Base-by-base conservation (phyloP, 2,888 invertebrate genomes). In the Apantesis nais region DNA sequence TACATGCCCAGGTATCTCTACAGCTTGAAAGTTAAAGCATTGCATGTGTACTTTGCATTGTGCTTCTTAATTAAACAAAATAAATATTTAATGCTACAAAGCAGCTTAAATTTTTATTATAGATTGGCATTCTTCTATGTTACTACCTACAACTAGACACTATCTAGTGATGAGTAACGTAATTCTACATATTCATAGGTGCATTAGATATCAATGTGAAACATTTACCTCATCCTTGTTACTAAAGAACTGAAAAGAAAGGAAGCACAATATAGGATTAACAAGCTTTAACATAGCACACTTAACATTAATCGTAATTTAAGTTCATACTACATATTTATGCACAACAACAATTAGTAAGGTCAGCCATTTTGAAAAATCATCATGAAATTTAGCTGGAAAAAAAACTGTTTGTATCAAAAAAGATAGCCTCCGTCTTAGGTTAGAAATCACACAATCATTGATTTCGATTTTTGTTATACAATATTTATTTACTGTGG, bases 231-330 rank as follows among this genome's bases (percentile, higher is more conserved):
- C 84, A 70, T 93, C 92, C 91, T 89, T 89, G 90, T 87, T 89
- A 88, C 91, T 90, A 89, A 86, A 85, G 83, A 89, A 92, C 93
- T 93, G 93, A 87, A 93, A 93, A 89, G 77, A 91, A 90, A 91
- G 81, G 86, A 81, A 83, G 81, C 85, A 83, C 71, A 65, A 78
- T 83, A 82, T 70, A 75, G 75, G 73, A 78, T 84, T 79, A 75
- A 71, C 79, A 86, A 86, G 86, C 86, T 75, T 41, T 79, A 72
- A 83, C 74, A 84, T 69, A 69, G 77, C 68, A 77, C 44, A 80
- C 44, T 71, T 73, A 70, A 72, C 31, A 67, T 72, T 65, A 67
- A 74, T 68, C 25, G 72, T 65, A 67, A 72, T 66, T 25, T 11
- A 66, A 62, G 68, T 67, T 66, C 4, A 29, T 67, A 67, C 9